Conservation (phyloP, 2,888 invertebrate species). For the Mylabris sibirica region DNA sequence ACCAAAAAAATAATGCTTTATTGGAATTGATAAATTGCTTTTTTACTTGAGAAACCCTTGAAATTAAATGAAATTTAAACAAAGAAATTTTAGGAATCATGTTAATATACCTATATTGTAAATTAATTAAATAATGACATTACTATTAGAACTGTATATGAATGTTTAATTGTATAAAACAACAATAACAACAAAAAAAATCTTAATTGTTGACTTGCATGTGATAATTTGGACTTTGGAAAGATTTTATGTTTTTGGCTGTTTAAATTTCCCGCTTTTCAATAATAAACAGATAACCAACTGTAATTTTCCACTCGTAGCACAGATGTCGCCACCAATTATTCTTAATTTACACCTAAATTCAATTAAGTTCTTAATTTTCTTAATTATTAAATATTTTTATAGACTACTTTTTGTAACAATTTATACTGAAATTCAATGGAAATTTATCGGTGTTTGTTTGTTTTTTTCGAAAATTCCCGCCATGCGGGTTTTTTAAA, state of each 20-base stretch:
- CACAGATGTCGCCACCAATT: conserved; percentile 38
- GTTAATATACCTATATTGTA: conserved; percentile 53
- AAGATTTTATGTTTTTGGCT: conserved; percentile 55
- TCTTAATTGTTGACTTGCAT: conserved; percentile 59
- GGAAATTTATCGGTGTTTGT: not conserved
- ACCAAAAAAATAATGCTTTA: conserved; percentile 56
- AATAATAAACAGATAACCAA: not conserved
- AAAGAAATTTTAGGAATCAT: conserved; percentile 43
- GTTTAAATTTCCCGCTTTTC: conserved; percentile 52
- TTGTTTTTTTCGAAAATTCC: not conserved
- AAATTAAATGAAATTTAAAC: conserved; percentile 38
- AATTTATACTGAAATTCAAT: conserved; percentile 16
- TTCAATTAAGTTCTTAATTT: not conserved
- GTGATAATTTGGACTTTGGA: conserved; percentile 51
- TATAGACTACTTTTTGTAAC: conserved; percentile 18
- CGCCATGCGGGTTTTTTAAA: not conserved
- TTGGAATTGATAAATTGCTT: conserved; percentile 63
- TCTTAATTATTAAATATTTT: conserved; percentile 15
- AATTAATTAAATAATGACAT: conserved; percentile 44
- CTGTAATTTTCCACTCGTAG: conserved; percentile 37
- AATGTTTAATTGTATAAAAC: conserved; percentile 50
- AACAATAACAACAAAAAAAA: conserved; percentile 49
- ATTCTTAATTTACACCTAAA: conserved; percentile 20
- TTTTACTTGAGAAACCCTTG: conserved; percentile 58
- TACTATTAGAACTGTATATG: conserved; percentile 50